A percentile compares a stretch with the other conserved stretches of the same genome.
These are phyloP conservation scores for Hedya salicella DNA, from an alignment of 2,888 invertebrate species.

Conservation along the genomic window DNA sequence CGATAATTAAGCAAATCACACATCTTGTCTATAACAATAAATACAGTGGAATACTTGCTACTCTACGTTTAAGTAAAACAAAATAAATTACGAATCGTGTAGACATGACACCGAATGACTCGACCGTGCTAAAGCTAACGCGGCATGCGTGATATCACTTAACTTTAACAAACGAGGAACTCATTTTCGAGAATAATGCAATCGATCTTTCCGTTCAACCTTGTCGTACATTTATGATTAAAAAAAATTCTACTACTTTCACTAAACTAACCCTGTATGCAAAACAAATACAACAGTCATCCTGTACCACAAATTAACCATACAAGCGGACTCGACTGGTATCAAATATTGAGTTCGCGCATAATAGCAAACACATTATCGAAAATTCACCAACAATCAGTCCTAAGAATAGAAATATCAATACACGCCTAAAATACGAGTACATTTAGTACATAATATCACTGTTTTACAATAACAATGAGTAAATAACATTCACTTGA, in stretches of 20 bases:
- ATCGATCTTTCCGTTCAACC: constrained; percentile 28
- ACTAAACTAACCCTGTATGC: constrained; percentile 56
- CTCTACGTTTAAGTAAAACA: constrained; percentile 61
- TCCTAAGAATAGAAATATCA: constrained; percentile 34
- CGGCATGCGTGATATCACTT: constrained; percentile 63
- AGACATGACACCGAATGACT: constrained; percentile 76
- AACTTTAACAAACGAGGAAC: constrained; percentile 61
- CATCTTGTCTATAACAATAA: constrained; percentile 73
- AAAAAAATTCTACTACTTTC: constrained; percentile 27
- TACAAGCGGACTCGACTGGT: constrained; percentile 12
- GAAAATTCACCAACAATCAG: constrained; percentile 29
- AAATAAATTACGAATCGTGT: constrained; percentile 64
- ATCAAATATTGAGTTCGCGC: constrained; percentile 31
- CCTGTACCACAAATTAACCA: constrained; percentile 14
- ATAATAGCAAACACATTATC: constrained; percentile 33
- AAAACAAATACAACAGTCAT: constrained; percentile 31
- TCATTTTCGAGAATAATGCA: constrained; percentile 51
- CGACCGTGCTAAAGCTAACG: constrained; percentile 61
- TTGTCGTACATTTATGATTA: constrained; percentile 19
- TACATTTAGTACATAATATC: constrained; percentile 62
- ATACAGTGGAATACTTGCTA: constrained; percentile 78
- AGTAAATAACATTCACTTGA: constrained; percentile 55
- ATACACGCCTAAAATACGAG: constrained; percentile 57
- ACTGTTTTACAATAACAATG: constrained; percentile 64
- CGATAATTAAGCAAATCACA: constrained; percentile 69